Conservation (phyloP, 2,888 invertebrate species). For the Chloroclysta siterata region DNA sequence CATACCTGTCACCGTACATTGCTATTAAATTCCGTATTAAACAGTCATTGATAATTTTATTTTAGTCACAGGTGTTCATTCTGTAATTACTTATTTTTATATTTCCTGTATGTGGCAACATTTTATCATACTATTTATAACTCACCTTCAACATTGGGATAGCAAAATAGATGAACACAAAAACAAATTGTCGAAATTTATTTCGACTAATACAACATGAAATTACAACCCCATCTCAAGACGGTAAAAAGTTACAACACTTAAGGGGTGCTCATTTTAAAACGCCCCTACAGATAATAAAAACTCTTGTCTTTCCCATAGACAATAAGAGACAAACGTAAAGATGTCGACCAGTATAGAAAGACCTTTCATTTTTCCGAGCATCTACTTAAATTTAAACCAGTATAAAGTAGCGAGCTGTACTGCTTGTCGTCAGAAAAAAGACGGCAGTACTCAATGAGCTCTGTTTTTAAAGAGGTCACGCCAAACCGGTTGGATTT, state of each 20-base stretch:
- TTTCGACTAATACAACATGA: constrained; percentile 47
- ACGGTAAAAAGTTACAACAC: constrained; percentile 68
- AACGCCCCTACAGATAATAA: constrained; percentile 80
- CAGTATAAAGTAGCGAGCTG: background rate
- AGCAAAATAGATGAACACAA: constrained; percentile 12
- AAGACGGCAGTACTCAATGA: background rate
- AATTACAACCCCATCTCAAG: constrained; percentile 62
- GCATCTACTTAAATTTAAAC: background rate
- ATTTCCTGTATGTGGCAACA: constrained; percentile 23
- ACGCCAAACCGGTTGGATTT: constrained; percentile 50
- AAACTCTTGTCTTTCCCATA: constrained; percentile 79
- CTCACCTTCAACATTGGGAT: too few relatives aligned
- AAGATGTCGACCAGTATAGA: constrained; percentile 54
- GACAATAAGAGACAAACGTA: constrained; percentile 78
- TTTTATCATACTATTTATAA: background rate
- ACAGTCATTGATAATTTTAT: constrained; percentile 50
- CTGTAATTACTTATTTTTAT: constrained; percentile 21
- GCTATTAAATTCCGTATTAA: constrained; percentile 57
- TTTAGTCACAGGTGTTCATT: constrained; percentile 40
- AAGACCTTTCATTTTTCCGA: constrained; percentile 42
- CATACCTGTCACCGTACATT: constrained; percentile 59
- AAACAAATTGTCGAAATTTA: constrained; percentile 40
- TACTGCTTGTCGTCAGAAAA: constrained; percentile 2
- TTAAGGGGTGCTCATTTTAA: constrained; percentile 75
- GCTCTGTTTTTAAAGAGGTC: constrained; percentile 38